Conservation (phyloP, 2,113 vertebrate genomes). For the Misgurnus anguillicaudatus region DNA sequence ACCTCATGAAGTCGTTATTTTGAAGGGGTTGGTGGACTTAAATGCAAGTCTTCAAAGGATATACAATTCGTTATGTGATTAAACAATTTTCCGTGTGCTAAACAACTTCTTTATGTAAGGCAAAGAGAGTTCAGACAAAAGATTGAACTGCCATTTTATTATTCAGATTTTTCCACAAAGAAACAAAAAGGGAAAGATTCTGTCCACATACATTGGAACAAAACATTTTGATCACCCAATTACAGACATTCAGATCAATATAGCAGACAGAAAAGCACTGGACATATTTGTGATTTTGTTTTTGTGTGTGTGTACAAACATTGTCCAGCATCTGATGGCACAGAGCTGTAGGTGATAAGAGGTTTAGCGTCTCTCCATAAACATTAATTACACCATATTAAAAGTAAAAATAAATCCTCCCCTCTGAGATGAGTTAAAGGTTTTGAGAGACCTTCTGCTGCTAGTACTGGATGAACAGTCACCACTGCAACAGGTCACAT, state of each 20-base stretch:
- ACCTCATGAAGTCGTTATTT: too few relatives aligned
- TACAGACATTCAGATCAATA: slow-evolving; percentile 64
- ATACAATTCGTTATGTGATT: too few relatives aligned
- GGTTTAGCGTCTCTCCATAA: background rate
- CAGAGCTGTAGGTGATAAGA: background rate
- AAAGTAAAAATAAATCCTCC: slow-evolving; percentile 45
- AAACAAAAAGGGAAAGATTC: slow-evolving; percentile 63
- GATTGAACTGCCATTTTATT: slow-evolving; percentile 71
- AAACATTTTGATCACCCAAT: slow-evolving; percentile 64
- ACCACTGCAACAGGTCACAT: slow-evolving; percentile 7
- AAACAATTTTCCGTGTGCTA: background rate
- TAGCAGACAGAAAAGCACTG: slow-evolving; percentile 49
- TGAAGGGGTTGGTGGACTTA: too few relatives aligned
- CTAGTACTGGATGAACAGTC: background rate
- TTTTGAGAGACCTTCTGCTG: background rate
- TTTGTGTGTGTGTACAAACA: slow-evolving; percentile 5
- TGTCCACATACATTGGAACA: slow-evolving; percentile 65
- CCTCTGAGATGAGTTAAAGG: slow-evolving; percentile 5
- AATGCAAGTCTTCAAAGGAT: too few relatives aligned
- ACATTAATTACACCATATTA: slow-evolving; percentile 22
- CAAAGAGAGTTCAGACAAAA: slow-evolving; percentile 50
- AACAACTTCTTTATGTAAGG: background rate
- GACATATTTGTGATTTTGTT: background rate
- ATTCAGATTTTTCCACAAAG: slow-evolving; percentile 67
- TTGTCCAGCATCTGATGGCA: slow-evolving; percentile 36